Evolutionary conservation across 53 echinoderm and acorn worm genomes (phyloP).

Genomic region (Echinometra lucunter): DNA sequence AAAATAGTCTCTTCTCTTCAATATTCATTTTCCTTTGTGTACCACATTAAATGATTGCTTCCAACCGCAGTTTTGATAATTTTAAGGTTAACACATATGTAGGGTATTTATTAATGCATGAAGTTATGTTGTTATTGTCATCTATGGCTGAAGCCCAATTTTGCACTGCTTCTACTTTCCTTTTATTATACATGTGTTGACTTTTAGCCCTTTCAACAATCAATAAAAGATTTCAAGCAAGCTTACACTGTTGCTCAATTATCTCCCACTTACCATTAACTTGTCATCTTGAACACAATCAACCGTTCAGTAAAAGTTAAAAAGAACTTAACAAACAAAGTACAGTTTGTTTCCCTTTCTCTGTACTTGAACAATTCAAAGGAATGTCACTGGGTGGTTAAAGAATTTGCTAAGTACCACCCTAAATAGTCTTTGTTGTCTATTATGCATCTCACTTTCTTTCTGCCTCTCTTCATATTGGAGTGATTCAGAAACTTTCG

Average conservation of each 20-base stretch:
- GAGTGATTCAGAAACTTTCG: not conserved
- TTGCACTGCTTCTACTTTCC: not conserved
- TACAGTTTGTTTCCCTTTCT: not conserved
- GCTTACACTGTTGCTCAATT: conserved; percentile 31
- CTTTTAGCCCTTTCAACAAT: not conserved
- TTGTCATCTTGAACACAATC: conserved; percentile 1
- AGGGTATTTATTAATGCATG: too few relatives aligned
- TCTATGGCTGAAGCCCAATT: too few relatives aligned
- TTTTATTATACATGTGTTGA: not conserved
- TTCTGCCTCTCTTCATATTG: not conserved
- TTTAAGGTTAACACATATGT: too few relatives aligned
- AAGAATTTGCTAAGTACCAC: not conserved
- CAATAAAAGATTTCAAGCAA: not conserved
- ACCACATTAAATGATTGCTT: too few relatives aligned
- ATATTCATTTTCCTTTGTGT: too few relatives aligned
- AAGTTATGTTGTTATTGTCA: too few relatives aligned
- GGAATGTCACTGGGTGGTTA: not conserved
- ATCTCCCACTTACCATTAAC: conserved; percentile 25
- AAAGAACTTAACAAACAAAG: not conserved
- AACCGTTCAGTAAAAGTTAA: not conserved
- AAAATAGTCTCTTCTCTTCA: too few relatives aligned
- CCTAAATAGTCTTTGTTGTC: not conserved
- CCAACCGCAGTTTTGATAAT: too few relatives aligned
- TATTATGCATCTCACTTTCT: not conserved
- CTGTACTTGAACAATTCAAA: conserved; percentile 1